Conservation (phyloP, 2,797 vertebrate species). For the Rallus crepitans region DNA sequence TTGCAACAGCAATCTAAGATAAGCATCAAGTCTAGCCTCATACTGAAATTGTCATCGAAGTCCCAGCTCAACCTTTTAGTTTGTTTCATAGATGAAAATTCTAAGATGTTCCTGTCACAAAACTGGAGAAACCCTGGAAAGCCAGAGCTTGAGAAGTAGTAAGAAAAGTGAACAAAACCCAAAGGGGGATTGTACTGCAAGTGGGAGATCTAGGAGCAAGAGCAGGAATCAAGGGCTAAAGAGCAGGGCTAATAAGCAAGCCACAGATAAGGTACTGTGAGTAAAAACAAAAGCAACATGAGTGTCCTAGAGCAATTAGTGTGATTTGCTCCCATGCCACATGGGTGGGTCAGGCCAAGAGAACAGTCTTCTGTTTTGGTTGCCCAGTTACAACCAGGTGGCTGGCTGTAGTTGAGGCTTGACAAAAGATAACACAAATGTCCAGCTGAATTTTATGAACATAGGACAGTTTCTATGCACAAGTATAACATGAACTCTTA, state of each 20-base stretch:
- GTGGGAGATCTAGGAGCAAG: neutral
- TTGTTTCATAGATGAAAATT: neutral
- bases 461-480: neutral
- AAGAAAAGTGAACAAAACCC: neutral
- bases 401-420: neutral
- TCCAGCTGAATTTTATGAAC: neutral
- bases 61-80: neutral
- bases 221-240: neutral
- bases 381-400: neutral
- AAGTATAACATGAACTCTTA: neutral
- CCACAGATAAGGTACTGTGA: neutral
- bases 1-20: neutral
- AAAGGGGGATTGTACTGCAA: neutral
- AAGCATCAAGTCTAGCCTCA: neutral
- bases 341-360: neutral
- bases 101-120: neutral
- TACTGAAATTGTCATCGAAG: neutral
- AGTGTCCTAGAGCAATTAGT: neutral
- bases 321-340: accelerated
- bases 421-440: neutral
- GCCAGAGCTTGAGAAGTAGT: neutral
- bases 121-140: neutral
- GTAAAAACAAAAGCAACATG: neutral
- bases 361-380: neutral
- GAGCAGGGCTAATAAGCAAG: neutral